A percentile compares a stretch with the other conserved stretches of the same genome.
phyloP scores from a whole-genome alignment of 2,797 vertebrate species.

The Microctenopoma stevenorrisi region DNA sequence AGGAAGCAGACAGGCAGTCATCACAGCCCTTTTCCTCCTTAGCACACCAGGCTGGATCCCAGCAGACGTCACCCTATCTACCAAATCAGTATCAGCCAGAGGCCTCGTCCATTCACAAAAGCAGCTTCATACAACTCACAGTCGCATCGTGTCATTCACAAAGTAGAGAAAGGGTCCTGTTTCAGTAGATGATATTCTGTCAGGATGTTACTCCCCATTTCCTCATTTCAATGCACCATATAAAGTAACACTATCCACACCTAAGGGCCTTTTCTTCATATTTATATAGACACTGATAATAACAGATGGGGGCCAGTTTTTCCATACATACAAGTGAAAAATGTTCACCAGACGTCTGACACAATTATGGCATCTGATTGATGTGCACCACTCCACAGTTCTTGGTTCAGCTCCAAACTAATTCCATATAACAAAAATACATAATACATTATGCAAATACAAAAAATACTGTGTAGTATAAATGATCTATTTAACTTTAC shows the following conservation, averaged over 20 bases:
- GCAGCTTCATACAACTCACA: constrained; percentile 58
- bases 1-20: constrained; percentile 84
- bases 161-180: constrained; percentile 65
- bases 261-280: constrained; percentile 65
- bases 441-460: constrained; percentile 34
- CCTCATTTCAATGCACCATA: constrained; percentile 58
- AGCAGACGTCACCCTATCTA: constrained; percentile 83
- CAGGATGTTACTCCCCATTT: constrained; percentile 74
- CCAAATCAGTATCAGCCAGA: constrained; percentile 78
- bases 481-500: background rate
- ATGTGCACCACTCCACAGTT: constrained; percentile 33
- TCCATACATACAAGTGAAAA: constrained; percentile 37
- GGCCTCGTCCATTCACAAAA: constrained; percentile 79
- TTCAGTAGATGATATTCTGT: constrained; percentile 78
- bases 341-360: constrained; percentile 37
- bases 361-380: constrained; percentile 45
- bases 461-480: constrained; percentile 9
- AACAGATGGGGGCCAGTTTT: constrained; percentile 60
- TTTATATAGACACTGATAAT: constrained; percentile 66
- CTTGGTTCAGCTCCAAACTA: constrained; percentile 37
- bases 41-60: constrained; percentile 68
- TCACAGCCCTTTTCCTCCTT: constrained; percentile 74
- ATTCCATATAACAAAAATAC: constrained; percentile 36
- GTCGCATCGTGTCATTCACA: constrained; percentile 61
- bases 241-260: constrained; percentile 72